A percentile compares a stretch with the other conserved stretches of the same genome.
phyloP scores from a whole-genome alignment of 2,888 invertebrate genomes.

The Agrotis segetum region DNA sequence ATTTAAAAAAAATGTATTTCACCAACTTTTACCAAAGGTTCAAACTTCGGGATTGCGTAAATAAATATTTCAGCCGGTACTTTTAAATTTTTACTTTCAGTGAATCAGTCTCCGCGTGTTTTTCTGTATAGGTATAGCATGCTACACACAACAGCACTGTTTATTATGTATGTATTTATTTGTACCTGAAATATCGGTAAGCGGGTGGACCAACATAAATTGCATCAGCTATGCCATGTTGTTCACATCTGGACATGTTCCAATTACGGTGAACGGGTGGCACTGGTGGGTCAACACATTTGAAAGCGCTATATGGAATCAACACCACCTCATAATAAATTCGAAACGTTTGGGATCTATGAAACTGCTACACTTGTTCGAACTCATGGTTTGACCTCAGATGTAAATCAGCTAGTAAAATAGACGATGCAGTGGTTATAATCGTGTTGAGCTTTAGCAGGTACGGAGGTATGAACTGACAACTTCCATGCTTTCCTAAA shows the following conservation, averaged over 20 bases:
- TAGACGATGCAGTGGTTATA: too few species aligned
- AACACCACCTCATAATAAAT: not conserved
- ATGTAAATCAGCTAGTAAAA: too few species aligned
- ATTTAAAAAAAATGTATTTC: too few species aligned
- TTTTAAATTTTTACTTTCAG: not conserved
- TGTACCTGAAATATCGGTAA: conserved; percentile 5
- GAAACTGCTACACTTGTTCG: not conserved
- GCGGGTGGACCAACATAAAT: not conserved
- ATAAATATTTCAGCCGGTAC: too few species aligned
- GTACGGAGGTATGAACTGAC: not conserved
- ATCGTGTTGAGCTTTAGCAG: not conserved
- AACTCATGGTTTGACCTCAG: too few species aligned
- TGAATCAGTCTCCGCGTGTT: not conserved
- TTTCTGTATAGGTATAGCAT: too few species aligned
- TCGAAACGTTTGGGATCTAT: not conserved
- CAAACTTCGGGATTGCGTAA: not conserved
- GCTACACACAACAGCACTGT: too few species aligned
- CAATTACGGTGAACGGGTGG: conserved; percentile 28
- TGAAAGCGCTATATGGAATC: not conserved
- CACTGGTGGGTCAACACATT: not conserved
- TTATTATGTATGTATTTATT: not conserved
- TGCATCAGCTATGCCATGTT: conserved; percentile 20
- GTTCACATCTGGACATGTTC: conserved; percentile 34
- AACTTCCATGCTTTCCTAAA: not conserved
- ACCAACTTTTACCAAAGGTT: not conserved